Conservation (phyloP, 2,113 vertebrate species). For the Cavia porcellus region DNA sequence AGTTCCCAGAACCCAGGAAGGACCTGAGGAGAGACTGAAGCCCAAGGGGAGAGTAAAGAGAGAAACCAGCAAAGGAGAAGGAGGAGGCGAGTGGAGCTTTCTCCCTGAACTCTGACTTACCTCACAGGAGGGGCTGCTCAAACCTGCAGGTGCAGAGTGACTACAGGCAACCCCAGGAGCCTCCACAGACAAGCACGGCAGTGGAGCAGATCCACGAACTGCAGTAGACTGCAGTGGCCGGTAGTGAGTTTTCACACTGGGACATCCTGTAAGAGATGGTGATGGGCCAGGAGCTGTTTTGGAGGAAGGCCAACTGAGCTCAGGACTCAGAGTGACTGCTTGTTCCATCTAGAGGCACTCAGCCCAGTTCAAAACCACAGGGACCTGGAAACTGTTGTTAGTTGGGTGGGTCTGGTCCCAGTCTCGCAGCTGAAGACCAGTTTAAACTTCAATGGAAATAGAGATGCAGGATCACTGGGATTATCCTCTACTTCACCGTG, state of each 20-base stretch:
- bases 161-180: background rate
- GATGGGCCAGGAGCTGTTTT: background rate
- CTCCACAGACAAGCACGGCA: background rate
- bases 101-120: background rate
- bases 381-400: no score
- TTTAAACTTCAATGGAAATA: background rate
- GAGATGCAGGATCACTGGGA: background rate
- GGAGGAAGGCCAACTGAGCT: background rate
- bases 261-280: background rate
- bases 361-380: background rate
- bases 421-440: background rate
- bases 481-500: background rate
- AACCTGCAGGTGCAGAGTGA: background rate
- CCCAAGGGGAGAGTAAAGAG: background rate
- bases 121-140: no score
- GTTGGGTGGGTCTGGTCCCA: no score
- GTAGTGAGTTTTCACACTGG: background rate
- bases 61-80: background rate
- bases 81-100: background rate
- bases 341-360: background rate
- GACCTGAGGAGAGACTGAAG: background rate
- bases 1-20: background rate
- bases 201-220: background rate
- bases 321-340: background rate
- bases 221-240: background rate